These are phyloP conservation scores for Xiphias gladius DNA, from an alignment of 2,113 vertebrate genomes.

Conservation along the genomic window DNA sequence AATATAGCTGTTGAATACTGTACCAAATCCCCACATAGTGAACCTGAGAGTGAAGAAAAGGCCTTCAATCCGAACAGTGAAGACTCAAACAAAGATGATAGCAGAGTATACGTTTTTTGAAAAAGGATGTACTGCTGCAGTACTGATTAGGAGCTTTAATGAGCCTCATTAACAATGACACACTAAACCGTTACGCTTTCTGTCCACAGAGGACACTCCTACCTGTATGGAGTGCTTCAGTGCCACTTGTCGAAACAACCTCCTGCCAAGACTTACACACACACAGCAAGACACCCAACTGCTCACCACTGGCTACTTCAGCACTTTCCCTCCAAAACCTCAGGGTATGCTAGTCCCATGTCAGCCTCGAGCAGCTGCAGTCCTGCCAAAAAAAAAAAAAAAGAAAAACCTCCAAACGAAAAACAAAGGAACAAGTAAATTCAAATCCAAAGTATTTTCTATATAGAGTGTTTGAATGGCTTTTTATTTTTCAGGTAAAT, in stretches of 20 bases:
- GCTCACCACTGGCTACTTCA: constrained; percentile 90
- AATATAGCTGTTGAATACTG: no score
- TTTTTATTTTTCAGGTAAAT: constrained; percentile 84
- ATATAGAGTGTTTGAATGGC: background rate
- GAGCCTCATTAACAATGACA: background rate
- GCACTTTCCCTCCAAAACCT: constrained; percentile 83
- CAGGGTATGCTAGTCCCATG: constrained; percentile 58
- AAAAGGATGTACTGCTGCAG: no score
- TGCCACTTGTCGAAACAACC: constrained; percentile 79
- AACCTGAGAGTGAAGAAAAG: no score
- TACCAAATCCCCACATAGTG: no score
- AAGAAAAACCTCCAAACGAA: no score
- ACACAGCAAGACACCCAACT: constrained; percentile 46
- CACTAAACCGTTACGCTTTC: background rate
- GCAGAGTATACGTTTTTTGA: no score
- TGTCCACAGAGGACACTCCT: constrained; percentile 72
- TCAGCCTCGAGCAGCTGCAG: background rate
- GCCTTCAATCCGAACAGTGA: no score
- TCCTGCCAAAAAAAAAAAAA: background rate
- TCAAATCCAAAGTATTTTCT: background rate
- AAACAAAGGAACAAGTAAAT: background rate
- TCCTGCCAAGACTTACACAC: constrained; percentile 68
- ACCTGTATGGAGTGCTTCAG: constrained; percentile 83
- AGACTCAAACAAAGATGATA: no score
- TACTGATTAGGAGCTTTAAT: no score